Conservation (phyloP, 2,797 vertebrate species). For the Nannoperca australis region DNA sequence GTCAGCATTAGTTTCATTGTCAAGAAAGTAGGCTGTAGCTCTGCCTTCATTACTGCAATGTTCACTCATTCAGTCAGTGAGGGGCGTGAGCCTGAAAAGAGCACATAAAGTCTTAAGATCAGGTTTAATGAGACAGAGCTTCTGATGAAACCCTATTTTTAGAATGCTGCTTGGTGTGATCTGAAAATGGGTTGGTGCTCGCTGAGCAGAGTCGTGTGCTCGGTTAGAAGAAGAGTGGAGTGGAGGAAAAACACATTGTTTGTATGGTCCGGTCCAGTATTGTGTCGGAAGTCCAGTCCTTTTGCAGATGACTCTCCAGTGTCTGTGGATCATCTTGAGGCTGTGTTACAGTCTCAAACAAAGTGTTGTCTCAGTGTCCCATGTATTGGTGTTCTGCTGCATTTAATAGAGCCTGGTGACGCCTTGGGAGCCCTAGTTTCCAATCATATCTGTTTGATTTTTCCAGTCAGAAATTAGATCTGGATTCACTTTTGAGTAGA, state of each 20-base stretch:
- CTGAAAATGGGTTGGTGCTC: slow-evolving; percentile 18
- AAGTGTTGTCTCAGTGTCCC: neutral
- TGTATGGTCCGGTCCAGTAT: neutral
- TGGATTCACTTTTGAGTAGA: neutral
- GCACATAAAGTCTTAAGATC: slow-evolving; percentile 43
- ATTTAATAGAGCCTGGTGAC: neutral
- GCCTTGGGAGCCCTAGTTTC: neutral
- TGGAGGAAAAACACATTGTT: slow-evolving; percentile 14
- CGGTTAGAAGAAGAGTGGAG: slow-evolving; percentile 22
- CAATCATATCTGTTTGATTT: neutral
- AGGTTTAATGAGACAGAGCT: slow-evolving; percentile 52
- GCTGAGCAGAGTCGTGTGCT: slow-evolving; percentile 2
- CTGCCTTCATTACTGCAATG: slow-evolving; percentile 36
- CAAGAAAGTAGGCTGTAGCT: slow-evolving; percentile 26
- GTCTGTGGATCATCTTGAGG: neutral
- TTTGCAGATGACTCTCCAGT: neutral
- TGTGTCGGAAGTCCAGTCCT: neutral
- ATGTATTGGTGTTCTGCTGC: neutral
- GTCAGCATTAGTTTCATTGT: slow-evolving; percentile 1
- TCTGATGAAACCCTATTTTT: slow-evolving; percentile 54
- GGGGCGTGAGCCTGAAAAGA: slow-evolving; percentile 23
- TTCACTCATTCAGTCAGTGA: slow-evolving; percentile 36
- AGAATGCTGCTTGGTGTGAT: slow-evolving; percentile 36
- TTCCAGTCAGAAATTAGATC: neutral
- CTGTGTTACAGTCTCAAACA: neutral